phyloP scores from a whole-genome alignment of 1,140 invertebrate genomes.

The Lerema accius region DNA sequence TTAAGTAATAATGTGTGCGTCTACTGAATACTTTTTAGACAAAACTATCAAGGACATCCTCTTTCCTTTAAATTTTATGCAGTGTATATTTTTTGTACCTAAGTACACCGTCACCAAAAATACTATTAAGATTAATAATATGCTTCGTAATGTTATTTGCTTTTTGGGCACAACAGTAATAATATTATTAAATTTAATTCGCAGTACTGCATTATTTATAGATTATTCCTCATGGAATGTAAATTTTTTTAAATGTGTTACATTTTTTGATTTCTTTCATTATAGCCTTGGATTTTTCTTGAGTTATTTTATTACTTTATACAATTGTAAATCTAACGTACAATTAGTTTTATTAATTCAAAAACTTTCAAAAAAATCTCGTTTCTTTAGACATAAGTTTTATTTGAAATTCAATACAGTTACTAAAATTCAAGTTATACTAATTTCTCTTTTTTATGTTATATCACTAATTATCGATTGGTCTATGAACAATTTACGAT shows the following conservation, averaged over 20 bases:
- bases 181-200: slow-evolving; percentile 5
- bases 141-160: neutral
- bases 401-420: slow-evolving; percentile 10
- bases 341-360: slow-evolving; percentile 1
- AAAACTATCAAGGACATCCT: neutral
- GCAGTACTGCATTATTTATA: too few relatives aligned
- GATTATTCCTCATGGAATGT: neutral
- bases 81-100: slow-evolving; percentile 11
- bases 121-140: neutral
- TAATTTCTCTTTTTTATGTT: neutral
- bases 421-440: slow-evolving; percentile 6
- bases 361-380: neutral
- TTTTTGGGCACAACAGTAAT: slow-evolving; percentile 1
- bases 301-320: neutral
- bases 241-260: neutral
- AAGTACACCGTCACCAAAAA: slow-evolving; percentile 1
- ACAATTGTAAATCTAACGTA: slow-evolving; percentile 7
- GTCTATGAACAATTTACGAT: neutral
- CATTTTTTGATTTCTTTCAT: slow-evolving; percentile 19
- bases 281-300: slow-evolving; percentile 7
- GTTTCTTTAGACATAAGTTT: neutral
- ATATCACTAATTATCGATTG: too few relatives aligned
- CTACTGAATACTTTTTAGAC: neutral
- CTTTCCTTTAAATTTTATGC: slow-evolving; percentile 10
- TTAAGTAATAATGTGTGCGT: too few relatives aligned